Evolutionary conservation across 2,888 invertebrate species (phyloP).

Genomic region (Perdita meconis): DNA sequence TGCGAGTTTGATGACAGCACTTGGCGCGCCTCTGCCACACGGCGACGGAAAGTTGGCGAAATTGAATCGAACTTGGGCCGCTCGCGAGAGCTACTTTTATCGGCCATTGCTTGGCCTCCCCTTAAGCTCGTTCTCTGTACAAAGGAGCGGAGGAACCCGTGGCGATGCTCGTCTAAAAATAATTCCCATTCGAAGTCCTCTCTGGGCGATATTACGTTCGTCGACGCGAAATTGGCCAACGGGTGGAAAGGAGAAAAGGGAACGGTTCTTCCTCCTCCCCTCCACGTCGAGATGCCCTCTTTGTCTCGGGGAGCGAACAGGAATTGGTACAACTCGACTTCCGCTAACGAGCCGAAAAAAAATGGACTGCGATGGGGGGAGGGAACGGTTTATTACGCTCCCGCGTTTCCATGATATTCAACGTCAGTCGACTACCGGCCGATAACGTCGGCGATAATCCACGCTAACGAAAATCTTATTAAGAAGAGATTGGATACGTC

Average conservation of each 20-base stretch:
- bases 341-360: constrained; percentile 3
- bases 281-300: not conserved
- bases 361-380: too few relatives aligned
- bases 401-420: constrained; percentile 8
- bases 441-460: constrained; percentile 22
- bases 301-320: not conserved
- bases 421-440: not conserved
- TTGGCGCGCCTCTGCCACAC: constrained; percentile 39
- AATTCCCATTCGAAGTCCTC: constrained; percentile 25
- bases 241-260: not conserved
- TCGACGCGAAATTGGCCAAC: constrained; percentile 18
- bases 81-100: constrained; percentile 44
- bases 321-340: not conserved
- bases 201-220: constrained; percentile 32
- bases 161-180: constrained; percentile 23
- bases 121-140: not conserved
- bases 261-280: too few relatives aligned
- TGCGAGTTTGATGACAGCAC: constrained; percentile 63
- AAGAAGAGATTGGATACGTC: not conserved
- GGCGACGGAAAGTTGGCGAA: constrained; percentile 54
- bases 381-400: constrained; percentile 19
- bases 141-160: constrained; percentile 13
- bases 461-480: constrained; percentile 20
- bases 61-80: constrained; percentile 63
- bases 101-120: constrained; percentile 35